Base-by-base conservation (phyloP, 2,888 invertebrate species). In the Drosophila peninsularis region DNA sequence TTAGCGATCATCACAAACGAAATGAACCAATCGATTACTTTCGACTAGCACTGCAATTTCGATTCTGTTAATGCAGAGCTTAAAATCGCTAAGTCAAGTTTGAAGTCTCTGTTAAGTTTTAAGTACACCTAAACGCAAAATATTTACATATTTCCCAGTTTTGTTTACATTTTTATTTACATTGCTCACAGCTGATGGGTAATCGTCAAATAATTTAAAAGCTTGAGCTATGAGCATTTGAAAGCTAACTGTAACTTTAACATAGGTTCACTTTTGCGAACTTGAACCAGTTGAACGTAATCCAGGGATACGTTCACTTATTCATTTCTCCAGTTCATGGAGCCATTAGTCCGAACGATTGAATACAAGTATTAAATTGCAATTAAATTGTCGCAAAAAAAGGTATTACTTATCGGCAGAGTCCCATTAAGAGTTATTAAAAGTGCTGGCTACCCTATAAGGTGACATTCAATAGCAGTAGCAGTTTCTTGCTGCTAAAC, bases 331-430 rank as follows among this genome's bases (percentile, higher is more conserved):
- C 36, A 36, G 56, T 36, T 56, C 36, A 41, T n/a, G 9, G 37
- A 61, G 36, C 52, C 30, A 61, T 37, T 60, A 19, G 36, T 30
- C 39, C 39, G 45, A 61, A 27, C 64, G 27, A 64, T 49, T 34
- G 27, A 54, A 41, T 49, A 47, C 47, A 63, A 54, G 19, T 30
- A n/a, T 30, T 19, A 58, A 77, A 55, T 66, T 53, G 74, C 71
- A 66, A 62, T 62, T 62, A 73, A 75, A 53, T 75, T 63, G 63
- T 60, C 56, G 47, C 30, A 30, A 52, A 57, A 72, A 76, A 66
- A 77, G 74, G 74, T 74, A 74, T 36, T 61, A 30, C 32, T 50
- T 58, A 7, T 65, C 14, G 10, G 27, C 14, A 47, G 19, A 37
- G 14, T 53, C 10, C 1, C 2, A 13, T n/a, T 32, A 62, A 50